Base-by-base conservation (phyloP, 2,113 vertebrate species). In the Dicaeum eximium region DNA sequence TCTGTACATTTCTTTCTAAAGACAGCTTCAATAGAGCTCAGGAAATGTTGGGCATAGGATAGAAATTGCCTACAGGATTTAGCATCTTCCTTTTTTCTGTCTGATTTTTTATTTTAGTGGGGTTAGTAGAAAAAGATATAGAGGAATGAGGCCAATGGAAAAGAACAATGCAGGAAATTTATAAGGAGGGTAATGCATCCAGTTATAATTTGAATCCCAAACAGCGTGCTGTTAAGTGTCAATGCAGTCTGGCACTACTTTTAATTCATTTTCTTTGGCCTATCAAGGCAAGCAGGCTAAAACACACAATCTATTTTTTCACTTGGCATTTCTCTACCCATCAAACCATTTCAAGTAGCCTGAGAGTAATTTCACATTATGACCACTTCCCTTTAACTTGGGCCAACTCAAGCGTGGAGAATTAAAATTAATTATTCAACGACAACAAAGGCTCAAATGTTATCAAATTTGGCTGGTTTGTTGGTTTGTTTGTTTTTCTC, bases 351-450 rank as follows among this genome's bases (percentile, higher is more conserved):
- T 67, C 77, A 69, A 91, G 65, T 65, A 89, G 44, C 66, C 53
- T 45, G 30, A 91, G 37, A 91, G n/a, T 65, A 66, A 53, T 87
- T 84, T 81, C 44, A 30, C 40, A 54, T 78, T 40, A 47, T 48
- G 56, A 60, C 35, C 31, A 53, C 69, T 92, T 84, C 48, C 40
- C 73, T 86, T 89, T 89, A 89, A 75, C 48, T 69, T 50, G 77
- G 50, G 21, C 27, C 33, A 87, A 35, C 16, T 40, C 51, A 67
- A 95, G 42, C n/a, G 12, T 48, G 51, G 27, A 77, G 23, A 90
- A 92, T 69, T 58, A 84, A 91, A 79, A 84, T 75, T 79, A 91
- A 81, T 91, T 88, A 57, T 95, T 91, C 62, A 57, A 8, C 5
- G 1, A 87, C 58, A 87, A 82, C 42, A 85, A 72, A 70, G 21